A percentile compares a stretch with the other conserved stretches of the same genome.
Conservation (phyloP, 1,140 invertebrate species). For the Drosophila pectinifera region DNA sequence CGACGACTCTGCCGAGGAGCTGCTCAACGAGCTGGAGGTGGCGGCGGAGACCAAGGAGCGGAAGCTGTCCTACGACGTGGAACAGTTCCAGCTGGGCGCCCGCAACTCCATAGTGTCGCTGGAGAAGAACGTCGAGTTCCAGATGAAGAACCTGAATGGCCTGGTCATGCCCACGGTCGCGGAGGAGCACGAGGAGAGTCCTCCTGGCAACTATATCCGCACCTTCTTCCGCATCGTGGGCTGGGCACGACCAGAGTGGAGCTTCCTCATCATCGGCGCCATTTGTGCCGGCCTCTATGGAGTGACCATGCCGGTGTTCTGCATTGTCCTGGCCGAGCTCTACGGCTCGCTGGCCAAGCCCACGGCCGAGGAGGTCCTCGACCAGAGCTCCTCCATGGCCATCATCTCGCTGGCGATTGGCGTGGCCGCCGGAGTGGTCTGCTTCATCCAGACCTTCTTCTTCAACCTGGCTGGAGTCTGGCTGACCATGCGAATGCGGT, state of each 20-base stretch:
- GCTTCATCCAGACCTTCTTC: slow-evolving; percentile 90
- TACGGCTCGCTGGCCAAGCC: slow-evolving; percentile 86
- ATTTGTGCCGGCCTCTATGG: slow-evolving; percentile 90
- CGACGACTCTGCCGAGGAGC: slow-evolving; percentile 76
- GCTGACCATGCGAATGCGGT: slow-evolving; percentile 90
- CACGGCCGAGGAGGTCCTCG: slow-evolving; percentile 87
- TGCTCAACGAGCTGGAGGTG: slow-evolving; percentile 87
- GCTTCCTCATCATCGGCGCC: slow-evolving; percentile 89
- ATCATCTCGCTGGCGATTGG: slow-evolving; percentile 90
- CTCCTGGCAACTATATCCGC: slow-evolving; percentile 50
- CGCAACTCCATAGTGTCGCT: slow-evolving; percentile 41
- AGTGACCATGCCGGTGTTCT: slow-evolving; percentile 91
- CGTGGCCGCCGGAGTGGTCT: slow-evolving; percentile 89
- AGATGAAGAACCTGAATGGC: slow-evolving; percentile 63
- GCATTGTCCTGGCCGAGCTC: slow-evolving; percentile 93
- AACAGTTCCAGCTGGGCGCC: slow-evolving; percentile 10
- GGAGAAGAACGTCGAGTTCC: slow-evolving; percentile 66
- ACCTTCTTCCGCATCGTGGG: slow-evolving; percentile 88
- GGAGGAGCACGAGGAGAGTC: slow-evolving; percentile 4
- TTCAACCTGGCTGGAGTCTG: slow-evolving; percentile 92
- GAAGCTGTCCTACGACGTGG: slow-evolving; percentile 54
- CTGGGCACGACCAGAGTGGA: slow-evolving; percentile 92
- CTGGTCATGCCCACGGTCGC: neutral
- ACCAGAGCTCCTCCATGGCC: slow-evolving; percentile 88
- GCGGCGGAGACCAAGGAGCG: slow-evolving; percentile 88